These are phyloP conservation scores for Notospermus geniculatus DNA, from an alignment of 1,140 invertebrate species.

Conservation along the genomic window DNA sequence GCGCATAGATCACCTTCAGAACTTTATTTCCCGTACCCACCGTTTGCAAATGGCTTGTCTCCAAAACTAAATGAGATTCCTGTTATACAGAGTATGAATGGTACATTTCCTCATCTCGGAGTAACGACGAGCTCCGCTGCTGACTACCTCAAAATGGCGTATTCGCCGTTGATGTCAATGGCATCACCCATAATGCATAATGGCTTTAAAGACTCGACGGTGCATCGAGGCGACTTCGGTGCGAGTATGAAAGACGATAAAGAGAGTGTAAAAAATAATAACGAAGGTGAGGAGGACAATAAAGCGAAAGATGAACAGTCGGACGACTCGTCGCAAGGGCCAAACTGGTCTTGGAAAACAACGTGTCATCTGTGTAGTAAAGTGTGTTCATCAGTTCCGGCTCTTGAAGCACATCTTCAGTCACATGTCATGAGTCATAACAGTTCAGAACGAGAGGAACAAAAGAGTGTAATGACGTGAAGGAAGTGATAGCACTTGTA, in stretches of 20 bases:
- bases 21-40: conserved; percentile 75
- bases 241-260: background rate
- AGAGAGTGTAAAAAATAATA: background rate
- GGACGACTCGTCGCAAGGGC: conserved; percentile 10
- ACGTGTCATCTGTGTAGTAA: conserved; percentile 54
- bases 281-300: background rate
- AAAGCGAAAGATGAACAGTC: too few species aligned
- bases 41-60: conserved; percentile 50
- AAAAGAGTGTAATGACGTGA: background rate
- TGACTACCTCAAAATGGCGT: conserved; percentile 30
- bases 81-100: conserved; percentile 60
- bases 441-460: background rate
- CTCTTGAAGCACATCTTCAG: conserved; percentile 54
- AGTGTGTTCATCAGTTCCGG: conserved; percentile 46
- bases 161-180: background rate
- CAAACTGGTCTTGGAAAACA: conserved; percentile 44
- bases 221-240: background rate
- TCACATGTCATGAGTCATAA: conserved; percentile 22
- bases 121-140: conserved; percentile 44
- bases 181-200: background rate
- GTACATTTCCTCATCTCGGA: conserved; percentile 17
- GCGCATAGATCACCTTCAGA: conserved; percentile 75
- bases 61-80: conserved; percentile 66
- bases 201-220: background rate
- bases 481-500: too few species aligned